phyloP scores from a whole-genome alignment of 2,888 invertebrate genomes.

The Eucriotettix oculatus region DNA sequence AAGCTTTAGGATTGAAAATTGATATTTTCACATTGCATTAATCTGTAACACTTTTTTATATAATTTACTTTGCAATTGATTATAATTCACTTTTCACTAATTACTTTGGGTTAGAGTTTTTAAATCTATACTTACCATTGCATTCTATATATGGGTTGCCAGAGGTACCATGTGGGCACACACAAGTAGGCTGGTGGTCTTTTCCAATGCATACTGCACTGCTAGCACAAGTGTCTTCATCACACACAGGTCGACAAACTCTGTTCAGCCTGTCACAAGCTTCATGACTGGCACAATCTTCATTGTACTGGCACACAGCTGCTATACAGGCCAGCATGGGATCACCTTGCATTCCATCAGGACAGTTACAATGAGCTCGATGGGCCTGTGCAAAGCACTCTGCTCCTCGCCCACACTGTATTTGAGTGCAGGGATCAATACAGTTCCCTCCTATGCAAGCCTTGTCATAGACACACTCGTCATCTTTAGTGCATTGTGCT shows the following conservation, averaged over 20 bases:
- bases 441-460: slow-evolving; percentile 65
- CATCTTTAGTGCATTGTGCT: slow-evolving; percentile 67
- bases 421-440: slow-evolving; percentile 52
- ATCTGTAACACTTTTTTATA: no score
- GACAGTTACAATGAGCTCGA: slow-evolving; percentile 65
- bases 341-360: slow-evolving; percentile 70
- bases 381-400: slow-evolving; percentile 60
- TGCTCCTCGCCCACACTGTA: slow-evolving; percentile 64
- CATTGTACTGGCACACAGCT: slow-evolving; percentile 72
- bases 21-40: no score
- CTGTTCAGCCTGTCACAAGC: slow-evolving; percentile 70
- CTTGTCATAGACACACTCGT: slow-evolving; percentile 72
- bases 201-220: slow-evolving; percentile 59
- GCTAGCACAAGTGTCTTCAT: slow-evolving; percentile 62
- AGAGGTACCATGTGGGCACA: slow-evolving; percentile 52
- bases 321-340: slow-evolving; percentile 66
- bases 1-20: no score
- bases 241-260: slow-evolving; percentile 66
- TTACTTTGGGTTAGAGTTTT: no score
- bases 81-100: no score
- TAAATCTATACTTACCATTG: slow-evolving; percentile 25
- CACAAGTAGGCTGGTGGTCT: slow-evolving; percentile 61
- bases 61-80: no score
- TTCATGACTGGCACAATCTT: slow-evolving; percentile 73
- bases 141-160: slow-evolving; percentile 69